These are phyloP conservation scores for Agrotis clavis DNA, from an alignment of 2,888 invertebrate species.

Conservation along the genomic window DNA sequence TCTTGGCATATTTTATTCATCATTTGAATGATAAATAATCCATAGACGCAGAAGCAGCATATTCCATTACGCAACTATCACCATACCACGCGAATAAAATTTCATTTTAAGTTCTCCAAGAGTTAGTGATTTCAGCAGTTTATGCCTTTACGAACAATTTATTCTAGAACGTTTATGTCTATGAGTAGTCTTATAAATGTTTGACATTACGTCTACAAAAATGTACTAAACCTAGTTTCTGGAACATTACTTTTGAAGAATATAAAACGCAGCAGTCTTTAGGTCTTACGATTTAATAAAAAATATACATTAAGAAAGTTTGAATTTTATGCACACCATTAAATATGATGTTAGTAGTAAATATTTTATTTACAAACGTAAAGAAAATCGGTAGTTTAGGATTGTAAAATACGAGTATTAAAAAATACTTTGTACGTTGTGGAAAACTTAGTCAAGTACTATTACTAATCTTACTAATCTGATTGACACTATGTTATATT, in stretches of 20 bases:
- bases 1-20: too few relatives aligned
- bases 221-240: conserved; percentile 44
- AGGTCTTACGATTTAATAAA: conserved; percentile 40
- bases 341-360: conserved; percentile 39
- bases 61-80: neutral
- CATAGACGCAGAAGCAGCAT: neutral
- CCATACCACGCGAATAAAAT: neutral
- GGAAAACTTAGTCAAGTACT: too few relatives aligned
- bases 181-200: neutral
- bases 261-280: conserved; percentile 25
- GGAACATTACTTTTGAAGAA: conserved; percentile 33
- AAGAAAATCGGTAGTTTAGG: conserved; percentile 14
- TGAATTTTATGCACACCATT: conserved; percentile 33
- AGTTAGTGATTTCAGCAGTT: neutral
- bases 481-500: too few relatives aligned
- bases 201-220: conserved; percentile 7
- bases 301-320: conserved; percentile 25
- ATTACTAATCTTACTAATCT: too few relatives aligned
- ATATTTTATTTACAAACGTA: conserved; percentile 41
- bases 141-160: neutral
- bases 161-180: neutral
- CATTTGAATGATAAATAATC: too few relatives aligned
- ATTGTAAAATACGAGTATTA: neutral
- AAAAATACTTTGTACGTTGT: too few relatives aligned
- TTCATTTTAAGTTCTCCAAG: conserved; percentile 1